phyloP scores from a whole-genome alignment of 2,113 vertebrate genomes.

The Heliornis fulica region DNA sequence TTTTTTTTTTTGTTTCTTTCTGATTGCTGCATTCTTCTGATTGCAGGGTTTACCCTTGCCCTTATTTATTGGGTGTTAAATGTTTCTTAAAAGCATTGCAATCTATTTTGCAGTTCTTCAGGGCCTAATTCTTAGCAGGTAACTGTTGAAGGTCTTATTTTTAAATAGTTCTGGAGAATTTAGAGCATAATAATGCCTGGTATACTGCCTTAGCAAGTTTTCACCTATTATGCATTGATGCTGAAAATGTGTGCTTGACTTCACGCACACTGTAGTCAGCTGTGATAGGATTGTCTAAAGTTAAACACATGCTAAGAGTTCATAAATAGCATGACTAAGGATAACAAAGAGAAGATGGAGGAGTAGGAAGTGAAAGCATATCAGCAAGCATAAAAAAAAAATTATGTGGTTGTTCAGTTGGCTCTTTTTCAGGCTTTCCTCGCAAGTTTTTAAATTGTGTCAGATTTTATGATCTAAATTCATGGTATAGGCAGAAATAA shows the following conservation, averaged over 20 bases:
- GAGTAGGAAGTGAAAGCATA: not conserved
- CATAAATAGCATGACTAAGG: not conserved
- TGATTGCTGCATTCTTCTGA: not conserved
- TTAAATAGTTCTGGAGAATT: not conserved
- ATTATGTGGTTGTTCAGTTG: not conserved
- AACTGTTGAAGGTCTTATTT: not conserved
- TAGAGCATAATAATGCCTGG: not conserved
- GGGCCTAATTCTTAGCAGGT: not conserved
- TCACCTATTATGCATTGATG: not conserved
- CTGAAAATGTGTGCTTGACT: not conserved
- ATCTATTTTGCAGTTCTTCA: not conserved
- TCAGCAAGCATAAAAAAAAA: not conserved
- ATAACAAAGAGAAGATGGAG: not conserved
- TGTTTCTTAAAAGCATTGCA: not conserved
- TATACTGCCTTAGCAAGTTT: not conserved
- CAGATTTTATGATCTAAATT: not conserved
- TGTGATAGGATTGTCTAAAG: not conserved
- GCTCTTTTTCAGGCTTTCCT: constrained; percentile 1
- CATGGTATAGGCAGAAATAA: not conserved
- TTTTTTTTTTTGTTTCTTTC: not conserved
- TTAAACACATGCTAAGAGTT: not conserved
- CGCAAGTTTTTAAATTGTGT: not conserved
- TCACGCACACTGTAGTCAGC: not conserved
- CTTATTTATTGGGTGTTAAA: not conserved
- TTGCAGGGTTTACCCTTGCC: not conserved